These are phyloP conservation scores for Clarias pachynema DNA, from an alignment of 2,797 vertebrate species.

Conservation along the genomic window DNA sequence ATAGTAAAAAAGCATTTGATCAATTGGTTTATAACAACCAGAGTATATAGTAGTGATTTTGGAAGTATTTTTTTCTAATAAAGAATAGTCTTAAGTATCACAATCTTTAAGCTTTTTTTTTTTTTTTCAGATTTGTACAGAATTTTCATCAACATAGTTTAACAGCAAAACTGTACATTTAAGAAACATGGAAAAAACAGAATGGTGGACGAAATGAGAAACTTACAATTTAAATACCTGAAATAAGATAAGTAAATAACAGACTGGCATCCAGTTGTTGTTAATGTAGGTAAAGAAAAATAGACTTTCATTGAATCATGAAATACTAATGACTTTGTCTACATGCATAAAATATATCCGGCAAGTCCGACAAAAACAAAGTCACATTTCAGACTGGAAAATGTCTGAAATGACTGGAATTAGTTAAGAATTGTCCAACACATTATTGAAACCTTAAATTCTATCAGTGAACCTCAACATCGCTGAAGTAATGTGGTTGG, in stretches of 20 bases:
- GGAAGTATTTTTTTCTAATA: not conserved
- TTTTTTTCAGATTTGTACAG: not conserved
- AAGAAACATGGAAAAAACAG: not conserved
- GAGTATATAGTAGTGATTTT: no score
- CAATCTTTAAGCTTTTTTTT: not conserved
- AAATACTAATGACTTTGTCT: not conserved
- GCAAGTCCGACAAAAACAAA: no score
- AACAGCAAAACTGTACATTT: not conserved
- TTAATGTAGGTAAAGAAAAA: not conserved
- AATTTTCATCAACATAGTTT: not conserved
- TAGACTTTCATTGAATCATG: not conserved
- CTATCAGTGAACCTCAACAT: no score
- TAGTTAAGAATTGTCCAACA: no score
- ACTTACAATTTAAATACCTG: not conserved
- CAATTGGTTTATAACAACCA: not conserved
- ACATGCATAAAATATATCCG: not conserved
- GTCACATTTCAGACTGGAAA: no score
- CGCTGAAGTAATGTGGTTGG: no score
- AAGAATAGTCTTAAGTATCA: not conserved
- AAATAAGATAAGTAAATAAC: not conserved
- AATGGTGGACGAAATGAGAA: no score
- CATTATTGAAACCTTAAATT: no score
- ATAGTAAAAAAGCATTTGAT: not conserved
- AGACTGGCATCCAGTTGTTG: not conserved
- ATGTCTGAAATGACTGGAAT: no score